phyloP scores from a whole-genome alignment of 2,888 invertebrate genomes.

The Masnerella sp. region DNA sequence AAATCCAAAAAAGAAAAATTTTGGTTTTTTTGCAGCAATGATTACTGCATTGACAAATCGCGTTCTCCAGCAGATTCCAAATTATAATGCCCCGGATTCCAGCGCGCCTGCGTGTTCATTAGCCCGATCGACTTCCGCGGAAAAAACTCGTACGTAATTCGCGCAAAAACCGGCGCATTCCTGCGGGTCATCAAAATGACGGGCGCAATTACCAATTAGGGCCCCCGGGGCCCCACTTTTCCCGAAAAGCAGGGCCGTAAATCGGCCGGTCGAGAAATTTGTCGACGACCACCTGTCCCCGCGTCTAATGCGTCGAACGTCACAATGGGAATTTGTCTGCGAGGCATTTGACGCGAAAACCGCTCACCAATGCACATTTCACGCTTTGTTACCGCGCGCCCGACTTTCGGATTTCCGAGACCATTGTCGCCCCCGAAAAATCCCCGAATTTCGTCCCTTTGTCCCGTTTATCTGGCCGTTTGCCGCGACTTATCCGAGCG shows the following conservation, averaged over 20 bases:
- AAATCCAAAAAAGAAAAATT: too few relatives aligned
- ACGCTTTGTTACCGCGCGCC: constrained; percentile 69
- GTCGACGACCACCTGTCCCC: too few relatives aligned
- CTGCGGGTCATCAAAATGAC: constrained; percentile 45
- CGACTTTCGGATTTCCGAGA: constrained; percentile 20
- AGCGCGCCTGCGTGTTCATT: constrained; percentile 45
- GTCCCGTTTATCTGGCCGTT: constrained; percentile 37
- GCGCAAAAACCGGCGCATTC: constrained; percentile 45
- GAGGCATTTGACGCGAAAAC: constrained; percentile 75
- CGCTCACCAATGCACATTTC: constrained; percentile 71
- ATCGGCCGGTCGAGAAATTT: constrained; percentile 74
- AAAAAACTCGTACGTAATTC: constrained; percentile 33
- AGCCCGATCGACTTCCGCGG: constrained; percentile 37
- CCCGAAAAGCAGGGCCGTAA: constrained; percentile 29
- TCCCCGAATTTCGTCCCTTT: too few relatives aligned
- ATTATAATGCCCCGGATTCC: constrained; percentile 54
- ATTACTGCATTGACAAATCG: constrained; percentile 53
- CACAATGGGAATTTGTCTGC: constrained; percentile 77
- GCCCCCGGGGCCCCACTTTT: background rate
- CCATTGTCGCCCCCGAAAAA: constrained; percentile 12
- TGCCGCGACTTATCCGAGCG: too few relatives aligned
- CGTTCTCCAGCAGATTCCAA: constrained; percentile 28
- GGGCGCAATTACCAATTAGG: constrained; percentile 43
- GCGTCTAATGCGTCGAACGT: constrained; percentile 54
- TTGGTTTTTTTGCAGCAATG: constrained; percentile 4